Percentiles rank a stretch among this genome's conserved stretches.
Conservation (phyloP, 2,113 vertebrate species). For the Larimichthys crocea region DNA sequence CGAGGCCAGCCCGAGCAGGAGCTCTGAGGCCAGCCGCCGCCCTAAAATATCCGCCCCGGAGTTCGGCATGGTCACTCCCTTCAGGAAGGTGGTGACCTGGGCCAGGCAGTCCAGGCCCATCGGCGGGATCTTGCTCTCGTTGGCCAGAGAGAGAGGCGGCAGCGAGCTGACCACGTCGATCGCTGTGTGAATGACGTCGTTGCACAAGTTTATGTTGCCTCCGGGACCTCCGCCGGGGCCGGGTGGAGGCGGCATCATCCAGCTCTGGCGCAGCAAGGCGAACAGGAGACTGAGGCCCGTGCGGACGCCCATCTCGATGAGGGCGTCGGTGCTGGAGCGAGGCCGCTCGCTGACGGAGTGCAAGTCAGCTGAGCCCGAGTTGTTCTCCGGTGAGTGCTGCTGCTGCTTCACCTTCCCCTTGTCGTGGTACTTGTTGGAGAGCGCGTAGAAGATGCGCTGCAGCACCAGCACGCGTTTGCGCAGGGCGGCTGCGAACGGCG, state of each 20-base stretch:
- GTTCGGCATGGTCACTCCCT: slow-evolving; percentile 96
- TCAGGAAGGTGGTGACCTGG: slow-evolving; percentile 96
- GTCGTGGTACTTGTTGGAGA: slow-evolving; percentile 98
- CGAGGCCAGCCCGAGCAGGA: slow-evolving; percentile 94
- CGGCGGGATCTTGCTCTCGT: slow-evolving; percentile 96
- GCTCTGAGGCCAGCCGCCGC: slow-evolving; percentile 92
- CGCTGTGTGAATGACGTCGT: slow-evolving; percentile 95
- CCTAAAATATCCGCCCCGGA: slow-evolving; percentile 95
- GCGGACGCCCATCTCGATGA: slow-evolving; percentile 97
- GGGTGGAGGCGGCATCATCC: slow-evolving; percentile 90
- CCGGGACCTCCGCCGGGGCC: slow-evolving; percentile 50
- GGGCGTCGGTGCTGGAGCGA: slow-evolving; percentile 93
- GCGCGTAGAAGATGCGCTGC: slow-evolving; percentile 96
- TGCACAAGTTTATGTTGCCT: slow-evolving; percentile 91
- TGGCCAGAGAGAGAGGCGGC: slow-evolving; percentile 93
- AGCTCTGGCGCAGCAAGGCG: slow-evolving; percentile 95
- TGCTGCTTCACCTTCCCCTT: slow-evolving; percentile 97
- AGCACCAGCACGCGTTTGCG: slow-evolving; percentile 94
- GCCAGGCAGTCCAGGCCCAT: slow-evolving; percentile 98
- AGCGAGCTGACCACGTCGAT: slow-evolving; percentile 95
- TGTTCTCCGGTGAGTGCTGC: slow-evolving; percentile 94
- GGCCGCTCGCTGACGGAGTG: slow-evolving; percentile 95
- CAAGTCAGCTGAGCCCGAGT: slow-evolving; percentile 89
- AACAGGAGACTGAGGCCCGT: slow-evolving; percentile 96
- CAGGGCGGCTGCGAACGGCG: slow-evolving; percentile 94